Evolutionary conservation across 2,797 vertebrate species (phyloP).

Genomic region (Poecilia picta): DNA sequence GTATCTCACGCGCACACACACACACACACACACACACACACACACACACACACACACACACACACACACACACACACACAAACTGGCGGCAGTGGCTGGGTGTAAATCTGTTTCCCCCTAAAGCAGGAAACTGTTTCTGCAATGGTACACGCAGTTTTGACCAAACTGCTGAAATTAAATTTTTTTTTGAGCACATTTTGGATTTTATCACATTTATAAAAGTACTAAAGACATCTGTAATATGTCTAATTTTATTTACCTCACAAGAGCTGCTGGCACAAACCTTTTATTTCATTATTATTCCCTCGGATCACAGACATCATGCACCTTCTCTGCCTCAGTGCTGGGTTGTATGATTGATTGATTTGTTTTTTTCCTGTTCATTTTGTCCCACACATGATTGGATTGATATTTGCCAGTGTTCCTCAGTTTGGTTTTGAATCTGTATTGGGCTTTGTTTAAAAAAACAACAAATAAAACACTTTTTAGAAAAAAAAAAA

Average conservation of each 20-base stretch:
- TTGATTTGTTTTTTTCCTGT: constrained; percentile 33
- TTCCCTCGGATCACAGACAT: constrained; percentile 34
- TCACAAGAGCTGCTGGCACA: constrained; percentile 54
- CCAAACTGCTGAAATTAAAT: constrained; percentile 39
- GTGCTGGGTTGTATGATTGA: constrained; percentile 55
- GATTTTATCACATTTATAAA: constrained; percentile 27
- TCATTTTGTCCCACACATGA: constrained; percentile 60
- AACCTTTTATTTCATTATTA: constrained; percentile 24
- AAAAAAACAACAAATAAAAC: constrained; percentile 88
- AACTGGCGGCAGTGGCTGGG: background rate
- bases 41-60: background rate
- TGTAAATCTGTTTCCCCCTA: constrained; percentile 2
- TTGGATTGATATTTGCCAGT: constrained; percentile 85
- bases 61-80: background rate
- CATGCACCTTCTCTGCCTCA: constrained; percentile 47
- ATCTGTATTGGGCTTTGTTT: constrained; percentile 93
- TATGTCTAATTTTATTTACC: constrained; percentile 40
- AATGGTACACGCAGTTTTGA: constrained; percentile 32
- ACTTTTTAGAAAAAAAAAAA: too few relatives aligned
- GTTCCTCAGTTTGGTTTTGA: constrained; percentile 91
- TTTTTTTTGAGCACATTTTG: constrained; percentile 18
- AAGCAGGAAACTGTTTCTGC: constrained; percentile 10
- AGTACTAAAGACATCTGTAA: constrained; percentile 24
- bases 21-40: too few relatives aligned
- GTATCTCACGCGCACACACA: background rate